phyloP scores from a whole-genome alignment of 2,113 vertebrate genomes.

The Trematomus loennbergii region DNA sequence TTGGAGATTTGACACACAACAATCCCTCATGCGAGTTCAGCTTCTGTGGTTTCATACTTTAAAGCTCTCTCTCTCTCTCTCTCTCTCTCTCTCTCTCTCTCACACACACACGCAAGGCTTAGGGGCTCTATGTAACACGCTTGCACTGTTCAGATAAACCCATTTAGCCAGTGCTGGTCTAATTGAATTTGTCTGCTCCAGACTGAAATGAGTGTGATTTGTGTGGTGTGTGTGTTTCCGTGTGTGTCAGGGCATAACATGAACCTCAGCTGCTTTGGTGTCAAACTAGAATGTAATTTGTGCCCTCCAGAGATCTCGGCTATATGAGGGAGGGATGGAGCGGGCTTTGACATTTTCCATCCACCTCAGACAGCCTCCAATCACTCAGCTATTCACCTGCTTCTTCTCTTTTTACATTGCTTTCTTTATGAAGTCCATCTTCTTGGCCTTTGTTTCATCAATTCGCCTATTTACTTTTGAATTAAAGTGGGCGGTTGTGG shows the following conservation, averaged over 20 bases:
- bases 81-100: constrained; percentile 4
- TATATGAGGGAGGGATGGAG: constrained; percentile 8
- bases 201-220: constrained; percentile 47
- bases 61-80: not conserved
- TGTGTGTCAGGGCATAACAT: constrained; percentile 6
- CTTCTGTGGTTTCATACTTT: not conserved
- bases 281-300: constrained; percentile 54
- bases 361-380: not conserved
- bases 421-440: not conserved
- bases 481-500: too few relatives aligned
- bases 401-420: not conserved
- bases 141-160: constrained; percentile 40
- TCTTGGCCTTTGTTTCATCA: not conserved
- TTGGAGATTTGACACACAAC: not conserved
- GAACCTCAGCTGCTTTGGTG: constrained; percentile 44
- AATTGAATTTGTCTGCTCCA: constrained; percentile 59
- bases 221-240: constrained; percentile 22
- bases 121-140: constrained; percentile 48
- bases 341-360: constrained; percentile 20
- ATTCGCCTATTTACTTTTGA: not conserved
- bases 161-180: constrained; percentile 50
- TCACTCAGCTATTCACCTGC: not conserved
- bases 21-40: constrained; percentile 1
- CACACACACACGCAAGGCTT: constrained; percentile 24
- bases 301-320: constrained; percentile 39